phyloP scores from a whole-genome alignment of 2,797 vertebrate species.

The Pampus argenteus region DNA sequence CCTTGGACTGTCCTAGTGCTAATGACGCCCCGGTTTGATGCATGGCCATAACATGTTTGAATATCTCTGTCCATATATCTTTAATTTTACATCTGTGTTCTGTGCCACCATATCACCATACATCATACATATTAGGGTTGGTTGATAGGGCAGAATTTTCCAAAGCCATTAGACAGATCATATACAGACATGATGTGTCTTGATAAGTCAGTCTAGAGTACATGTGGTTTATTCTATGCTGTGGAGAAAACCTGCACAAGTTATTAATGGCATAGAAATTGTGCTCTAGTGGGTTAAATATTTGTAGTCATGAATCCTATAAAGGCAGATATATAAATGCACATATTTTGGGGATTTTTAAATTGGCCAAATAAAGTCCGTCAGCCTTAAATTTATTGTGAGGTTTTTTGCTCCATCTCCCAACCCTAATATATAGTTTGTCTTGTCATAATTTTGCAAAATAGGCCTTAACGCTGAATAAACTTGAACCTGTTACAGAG shows the following conservation, averaged over 20 bases:
- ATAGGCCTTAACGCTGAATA: constrained; percentile 26
- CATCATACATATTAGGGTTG: constrained; percentile 41
- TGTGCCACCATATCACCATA: constrained; percentile 48
- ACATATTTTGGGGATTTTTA: constrained; percentile 17
- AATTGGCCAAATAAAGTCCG: constrained; percentile 20
- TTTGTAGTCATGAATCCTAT: constrained; percentile 6
- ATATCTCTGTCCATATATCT: constrained; percentile 50
- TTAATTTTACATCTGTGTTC: constrained; percentile 46
- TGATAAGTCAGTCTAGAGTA: constrained; percentile 9
- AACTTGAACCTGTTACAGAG: constrained; percentile 15
- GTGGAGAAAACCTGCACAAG: background rate
- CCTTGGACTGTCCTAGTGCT: constrained; percentile 44
- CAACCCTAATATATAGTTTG: constrained; percentile 36
- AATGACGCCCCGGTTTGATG: constrained; percentile 44
- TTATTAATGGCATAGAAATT: constrained; percentile 12
- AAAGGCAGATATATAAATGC: background rate
- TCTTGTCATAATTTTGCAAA: constrained; percentile 40
- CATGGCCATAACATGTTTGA: constrained; percentile 45
- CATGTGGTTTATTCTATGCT: constrained; percentile 15
- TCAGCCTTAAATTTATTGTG: constrained; percentile 12
- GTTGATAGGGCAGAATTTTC: constrained; percentile 20
- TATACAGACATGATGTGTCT: constrained; percentile 14
- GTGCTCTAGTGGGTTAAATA: constrained; percentile 8
- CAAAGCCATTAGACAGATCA: constrained; percentile 35
- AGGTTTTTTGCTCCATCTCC: constrained; percentile 32